Base-by-base conservation (phyloP, 2,113 vertebrate genomes). In the Channa argus region DNA sequence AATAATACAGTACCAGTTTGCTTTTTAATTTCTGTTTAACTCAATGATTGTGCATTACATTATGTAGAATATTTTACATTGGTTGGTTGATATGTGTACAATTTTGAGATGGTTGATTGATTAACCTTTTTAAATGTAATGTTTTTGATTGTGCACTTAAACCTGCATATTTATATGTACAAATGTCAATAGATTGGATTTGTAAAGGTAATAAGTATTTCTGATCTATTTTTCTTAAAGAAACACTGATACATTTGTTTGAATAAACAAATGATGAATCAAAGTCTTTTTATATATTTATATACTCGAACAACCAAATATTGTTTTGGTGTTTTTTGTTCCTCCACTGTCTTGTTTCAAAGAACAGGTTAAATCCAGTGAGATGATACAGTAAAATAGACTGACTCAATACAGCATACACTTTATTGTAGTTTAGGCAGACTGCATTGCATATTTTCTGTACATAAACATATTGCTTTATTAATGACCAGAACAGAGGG, bases 371-470 rank as follows among this genome's bases (percentile, higher is more conserved):
- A 24, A 24, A 41, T 41, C 39, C 4, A 5, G 2, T 41, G 6
- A 4, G 6, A 7, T 51, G 6, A 69, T 58, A 66, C 3, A 63
- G 8, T 24, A 62, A 24, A 54, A 9, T 36, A 63, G 47, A 71
- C 24, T 55, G 24, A 53, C 14, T 65, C 50, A 12, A 15, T 24
- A 41, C 6, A 7, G 6, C 41, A 51, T 49, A 69, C 38, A 39
- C 13, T 78, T 85, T 83, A 80, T 82, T 88, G 71, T 82, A 79
- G 15, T 79, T 80, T 60, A 41, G 61, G n/a, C n/a, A n/a, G 74
- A 73, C 88, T 93, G 90, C 76, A 73, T 89, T 93, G 90, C 90
- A 93, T 92, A 91, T 90, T 91, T 82, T 63, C 33, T 70, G 69
- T 82, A 80, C 44, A 80, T 65, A 46, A 72, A 86, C 85, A 81